A percentile compares a stretch with the other conserved stretches of the same genome.
These are phyloP conservation scores for Metacarcinus magister DNA, from an alignment of 2,888 invertebrate genomes.

Conservation along the genomic window DNA sequence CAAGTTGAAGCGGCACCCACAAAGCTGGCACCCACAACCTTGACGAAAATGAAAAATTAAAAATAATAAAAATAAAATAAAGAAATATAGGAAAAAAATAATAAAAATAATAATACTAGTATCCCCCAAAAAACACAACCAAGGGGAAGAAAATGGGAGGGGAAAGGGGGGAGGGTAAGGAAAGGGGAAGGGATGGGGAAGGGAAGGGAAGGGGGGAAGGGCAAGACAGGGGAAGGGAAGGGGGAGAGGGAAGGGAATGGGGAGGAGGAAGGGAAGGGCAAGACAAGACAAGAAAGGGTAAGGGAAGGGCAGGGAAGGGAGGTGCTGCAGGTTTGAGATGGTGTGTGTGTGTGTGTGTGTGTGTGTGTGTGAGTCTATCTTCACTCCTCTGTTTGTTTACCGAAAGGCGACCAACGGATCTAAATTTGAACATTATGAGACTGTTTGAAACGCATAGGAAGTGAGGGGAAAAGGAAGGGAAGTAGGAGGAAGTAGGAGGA, in stretches of 20 bases:
- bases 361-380: slow-evolving; percentile 37
- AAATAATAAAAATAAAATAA: too few species aligned
- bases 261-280: not conserved
- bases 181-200: not conserved
- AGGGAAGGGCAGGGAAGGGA: too few species aligned
- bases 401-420: not conserved
- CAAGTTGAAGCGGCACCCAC: too few species aligned
- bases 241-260: not conserved
- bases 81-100: too few species aligned
- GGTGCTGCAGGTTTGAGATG: too few species aligned
- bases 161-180: not conserved
- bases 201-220: not conserved
- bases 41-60: too few species aligned
- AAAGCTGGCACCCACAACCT: too few species aligned
- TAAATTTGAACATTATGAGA: not conserved
- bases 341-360: too few species aligned
- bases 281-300: not conserved
- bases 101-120: not conserved
- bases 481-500: not conserved
- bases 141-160: not conserved
- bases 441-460: not conserved
- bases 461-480: not conserved
- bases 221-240: too few species aligned
- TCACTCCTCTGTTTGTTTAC: not conserved
- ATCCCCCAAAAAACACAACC: not conserved